Conservation (phyloP, 1,140 invertebrate species). For the Ladona fulva region DNA sequence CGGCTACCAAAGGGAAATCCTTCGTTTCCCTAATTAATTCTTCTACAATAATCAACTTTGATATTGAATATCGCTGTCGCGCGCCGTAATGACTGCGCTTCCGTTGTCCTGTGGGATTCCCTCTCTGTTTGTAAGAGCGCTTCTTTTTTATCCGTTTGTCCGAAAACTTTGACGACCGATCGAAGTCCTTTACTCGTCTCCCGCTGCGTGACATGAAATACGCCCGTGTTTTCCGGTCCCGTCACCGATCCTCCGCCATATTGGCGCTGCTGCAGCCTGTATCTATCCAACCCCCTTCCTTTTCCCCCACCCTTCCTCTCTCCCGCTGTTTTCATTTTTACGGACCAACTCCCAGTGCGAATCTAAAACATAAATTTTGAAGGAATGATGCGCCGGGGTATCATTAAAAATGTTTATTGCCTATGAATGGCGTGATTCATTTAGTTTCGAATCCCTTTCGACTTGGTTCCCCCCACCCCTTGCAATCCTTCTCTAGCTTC, state of each 20-base stretch:
- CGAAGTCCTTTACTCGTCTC: no score
- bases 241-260: background rate
- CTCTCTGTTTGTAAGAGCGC: no score
- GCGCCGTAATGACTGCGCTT: no score
- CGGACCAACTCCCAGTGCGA: background rate
- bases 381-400: background rate
- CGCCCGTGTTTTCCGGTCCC: background rate
- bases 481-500: background rate
- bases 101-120: no score
- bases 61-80: no score
- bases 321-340: background rate
- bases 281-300: background rate
- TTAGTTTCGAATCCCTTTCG: background rate
- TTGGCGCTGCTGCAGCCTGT: background rate
- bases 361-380: background rate
- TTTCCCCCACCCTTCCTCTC: background rate
- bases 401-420: slow-evolving; percentile 10
- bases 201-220: no score
- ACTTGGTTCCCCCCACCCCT: background rate
- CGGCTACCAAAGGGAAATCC: no score
- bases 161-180: no score
- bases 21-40: no score
- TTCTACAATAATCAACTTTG: no score
- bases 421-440: slow-evolving; percentile 2
- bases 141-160: no score